Evolutionary conservation across 2,888 invertebrate genomes (phyloP), one percentile per base, ranked within the genome.

Genomic region (Meteorus cinctellus): DNA sequence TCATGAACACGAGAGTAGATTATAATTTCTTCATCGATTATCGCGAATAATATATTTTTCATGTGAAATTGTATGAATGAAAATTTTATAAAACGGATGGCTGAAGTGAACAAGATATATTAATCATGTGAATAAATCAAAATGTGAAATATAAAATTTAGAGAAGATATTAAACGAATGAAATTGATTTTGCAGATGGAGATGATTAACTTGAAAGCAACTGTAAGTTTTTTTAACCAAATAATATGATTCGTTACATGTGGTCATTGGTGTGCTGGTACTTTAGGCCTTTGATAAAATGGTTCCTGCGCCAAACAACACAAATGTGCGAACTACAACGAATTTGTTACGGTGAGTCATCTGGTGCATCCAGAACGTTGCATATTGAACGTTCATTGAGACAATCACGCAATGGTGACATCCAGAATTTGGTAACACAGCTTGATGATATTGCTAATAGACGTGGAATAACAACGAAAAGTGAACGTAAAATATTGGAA

Each of bases 271-370:
- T 93, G 48, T 91, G 91, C 78, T 94, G 93, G 91, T 95, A 95
- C 89, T 89, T 96, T 67, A 92, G 97, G 84, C 96, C 97, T n/a
- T 91, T 97, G 81, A 91, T 97, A 71, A 98, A 98, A 91, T 97
- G 97, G 96, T 94, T 97, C 87, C 90, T 98, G 34, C 92, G 95
- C 78, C 94, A 93, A 87, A 95, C 96, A 36, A 98, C 98, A 1
- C 93, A 95, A 76, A 92, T 97, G 79, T 97, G 97, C 89, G 98
- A 98, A 90, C 91, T 98, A 45, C 97, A 98, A 89, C 92, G 98
- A 85, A 95, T 98, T 78, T 97, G 97, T 86, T 98, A 97, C 88
- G 96, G 96, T 14, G 94, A 94, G 83, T 90, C 92, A 70, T 90
- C 91, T 67, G 97, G 97, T 1, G 94, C 95, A 51, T 90, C 92